Evolutionary conservation across 1,140 invertebrate genomes (phyloP), one percentile per base, ranked within the genome.

Genomic region (Acyrthosiphon pisum): DNA sequence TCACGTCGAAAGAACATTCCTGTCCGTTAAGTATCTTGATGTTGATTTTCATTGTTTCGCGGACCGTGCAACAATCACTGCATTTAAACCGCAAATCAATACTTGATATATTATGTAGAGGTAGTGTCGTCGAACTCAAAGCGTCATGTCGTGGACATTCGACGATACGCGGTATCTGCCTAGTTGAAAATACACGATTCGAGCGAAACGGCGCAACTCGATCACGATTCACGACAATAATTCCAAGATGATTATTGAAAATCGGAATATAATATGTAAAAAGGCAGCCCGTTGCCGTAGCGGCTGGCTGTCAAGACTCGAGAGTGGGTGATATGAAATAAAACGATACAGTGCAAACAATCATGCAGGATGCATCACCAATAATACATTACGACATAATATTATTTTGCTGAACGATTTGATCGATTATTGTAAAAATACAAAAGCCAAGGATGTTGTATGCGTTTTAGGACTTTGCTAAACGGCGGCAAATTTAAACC

Each of bases 1-100:
- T 93, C 91, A 93, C 91, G 41, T 93, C 91, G 35, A 93, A 93
- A 86, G 91, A 93, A 93, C 91, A 86, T 93, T 93, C 91, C 91
- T 93, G 91, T 93, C 91, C 91, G 48, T 93, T 93, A 50, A 93
- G 91, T 86, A 93, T 56, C 41, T 93, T 93, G 81, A 93, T 93
- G 91, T 20, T 86, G 81, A 93, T 93, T 93, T 93, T 93, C 91
- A 93, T 93, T 86, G 91, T 93, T 86, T 50, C 48, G 37, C 3
- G 8, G 46, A 22, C 41, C 26, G 35, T 44, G 35, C 26, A 41
- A 86, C 9, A 53, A 89, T 86, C 23, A 93, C 46, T 86, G 46
- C 48, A 93, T 86, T 86, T 37, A 93, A 93, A 86, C 35, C 6
- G 30, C 30, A 37, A 92, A 92, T 50, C 37, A 30, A 83, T 92